These are phyloP conservation scores for Acholoe squamosa DNA, from an alignment of 2,888 invertebrate species.

Conservation along the genomic window DNA sequence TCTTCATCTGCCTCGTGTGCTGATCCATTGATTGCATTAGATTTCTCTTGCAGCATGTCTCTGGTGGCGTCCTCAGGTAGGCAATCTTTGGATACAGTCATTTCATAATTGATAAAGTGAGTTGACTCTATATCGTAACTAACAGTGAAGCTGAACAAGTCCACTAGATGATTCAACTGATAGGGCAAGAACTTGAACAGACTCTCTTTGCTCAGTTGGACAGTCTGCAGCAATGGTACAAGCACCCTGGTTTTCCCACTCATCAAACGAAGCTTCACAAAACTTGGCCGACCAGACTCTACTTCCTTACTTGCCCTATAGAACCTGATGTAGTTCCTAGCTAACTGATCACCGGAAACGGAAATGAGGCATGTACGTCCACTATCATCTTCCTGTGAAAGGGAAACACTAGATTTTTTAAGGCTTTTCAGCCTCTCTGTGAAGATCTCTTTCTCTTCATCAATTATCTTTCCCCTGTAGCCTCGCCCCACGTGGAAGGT, in stretches of 20 bases:
- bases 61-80: neutral
- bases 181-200: constrained; percentile 48
- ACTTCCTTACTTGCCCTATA: constrained; percentile 38
- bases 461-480: constrained; percentile 33
- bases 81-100: constrained; percentile 22
- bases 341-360: constrained; percentile 12
- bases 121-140: neutral
- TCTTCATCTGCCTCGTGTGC: neutral
- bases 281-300: neutral
- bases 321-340: constrained; percentile 43
- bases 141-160: constrained; percentile 24
- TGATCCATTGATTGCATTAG: neutral
- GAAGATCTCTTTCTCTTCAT: neutral
- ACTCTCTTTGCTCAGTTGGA: neutral
- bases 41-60: neutral
- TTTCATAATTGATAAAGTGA: constrained; percentile 24
- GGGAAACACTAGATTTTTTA: neutral
- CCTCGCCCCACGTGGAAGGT: constrained; percentile 31
- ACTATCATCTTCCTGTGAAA: neutral
- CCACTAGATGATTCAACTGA: constrained; percentile 12
- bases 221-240: constrained; percentile 13
- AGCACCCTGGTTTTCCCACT: constrained; percentile 6
- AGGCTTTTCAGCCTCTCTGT: neutral
- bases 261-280: constrained; percentile 14
- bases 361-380: neutral